Evolutionary conservation across 2,888 invertebrate genomes (phyloP), one percentile per base, ranked within the genome.

Genomic region (Panorpa germanica): DNA sequence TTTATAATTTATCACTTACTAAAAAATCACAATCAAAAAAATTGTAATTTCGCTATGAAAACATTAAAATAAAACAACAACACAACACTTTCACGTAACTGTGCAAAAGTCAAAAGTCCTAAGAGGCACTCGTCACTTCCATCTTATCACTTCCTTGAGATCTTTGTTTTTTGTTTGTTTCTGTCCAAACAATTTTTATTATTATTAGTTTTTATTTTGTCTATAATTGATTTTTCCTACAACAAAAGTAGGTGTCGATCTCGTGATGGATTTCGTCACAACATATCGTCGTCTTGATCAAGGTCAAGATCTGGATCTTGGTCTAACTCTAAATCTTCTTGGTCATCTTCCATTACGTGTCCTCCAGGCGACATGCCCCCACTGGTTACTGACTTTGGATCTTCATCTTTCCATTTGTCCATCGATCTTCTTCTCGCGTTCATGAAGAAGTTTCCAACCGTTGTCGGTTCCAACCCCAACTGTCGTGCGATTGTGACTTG

Each of bases 391-490:
- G 44, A 45, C 23, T 50, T 52, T 2, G 41, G 38, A 25, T 78
- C 86, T 46, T 91, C 90, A 49, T 93, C 93, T 53, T 86, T 82
- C 93, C 95, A 96, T 49, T 95, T 96, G 59, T 96, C 96, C 83
- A 85, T 85, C 3, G 85, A 85, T 40, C 98, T 71, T 43, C 98
- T 70, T 35, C 96, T 68, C n/a, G 98, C 98, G 57, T 98, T 98
- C 98, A 99, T 98, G 63, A 99, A 98, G 68, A 98, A 98, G 57
- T 98, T 98, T 28, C 96, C 95, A 34, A 96, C 95, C 8, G 96
- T 96, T 31, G 91, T 91, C 31, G 95, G 91, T 52, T 95, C 93
- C 41, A 96, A 65, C 37, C 95, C 93, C 45, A 96, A 63, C 53
- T 96, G 95, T 42, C 95, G 69, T 16, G 95, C 95, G 61, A 96